Base-by-base conservation (phyloP, 2,888 invertebrate genomes). In the Formica aserva region DNA sequence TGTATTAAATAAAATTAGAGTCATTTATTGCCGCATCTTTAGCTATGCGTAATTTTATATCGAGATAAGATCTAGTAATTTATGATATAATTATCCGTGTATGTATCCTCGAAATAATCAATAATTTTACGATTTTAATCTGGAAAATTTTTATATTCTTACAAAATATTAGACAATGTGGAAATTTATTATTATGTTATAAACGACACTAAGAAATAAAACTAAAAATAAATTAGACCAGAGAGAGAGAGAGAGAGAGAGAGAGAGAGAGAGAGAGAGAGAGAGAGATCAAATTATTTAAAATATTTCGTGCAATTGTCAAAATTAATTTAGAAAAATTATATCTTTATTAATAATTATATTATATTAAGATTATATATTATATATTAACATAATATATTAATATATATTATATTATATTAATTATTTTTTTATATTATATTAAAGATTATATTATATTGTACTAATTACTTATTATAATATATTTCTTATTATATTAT, bases 1-100 rank as follows among this genome's bases (percentile, higher is more conserved):
- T 66, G 74, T 15, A 60, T 15, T 35, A 45, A 65, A 62, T 35
- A 35, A 52, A 69, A 69, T 15, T 69, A 52, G n/a, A 52, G 15
- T 52, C 45, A 9, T 26, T 66, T 63, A 35, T 65, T 26, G 26
- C 41, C 0, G 18, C 2, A 66, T 22, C 18, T 48, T 26, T 29
- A 45, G 18, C 18, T 29, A n/a, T 48, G 18, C 45, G 18, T 29
- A 67, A 18, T 26, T 45, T 18, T 18, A 45, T 5, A 18, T 6
- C 18, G 11, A 45, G 5, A 15, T 29, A 15, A 18, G 11, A 11
- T 67, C 26, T 48, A 48, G 11, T 45, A 18, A 15, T 4, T 45
- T 45, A 41, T 26, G 22, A 38, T 22, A 22, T 15, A 65, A 65
- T n/a, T 22, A 13, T 65, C 18, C 32, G 55, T 15, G 13, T 35